phyloP scores from a whole-genome alignment of 1,140 invertebrate genomes.

The Drosophila repleta region DNA sequence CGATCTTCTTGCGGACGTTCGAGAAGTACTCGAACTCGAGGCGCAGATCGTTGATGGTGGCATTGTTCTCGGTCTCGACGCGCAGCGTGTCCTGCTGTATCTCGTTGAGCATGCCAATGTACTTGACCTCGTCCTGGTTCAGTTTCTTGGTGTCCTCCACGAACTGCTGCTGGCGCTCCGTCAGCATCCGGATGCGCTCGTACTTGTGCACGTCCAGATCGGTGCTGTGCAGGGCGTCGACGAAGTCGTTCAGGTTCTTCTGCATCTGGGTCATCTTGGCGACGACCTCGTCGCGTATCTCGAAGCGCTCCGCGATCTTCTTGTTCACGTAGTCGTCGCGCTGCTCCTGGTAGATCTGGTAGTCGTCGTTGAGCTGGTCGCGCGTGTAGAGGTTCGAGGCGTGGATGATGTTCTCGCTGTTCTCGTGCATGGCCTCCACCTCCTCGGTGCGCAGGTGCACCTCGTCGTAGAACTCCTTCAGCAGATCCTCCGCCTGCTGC shows the following conservation, averaged over 20 bases:
- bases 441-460: conserved; percentile 59
- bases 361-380: conserved; percentile 59
- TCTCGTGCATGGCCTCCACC: conserved; percentile 52
- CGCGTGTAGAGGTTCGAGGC: conserved; percentile 63
- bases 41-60: conserved; percentile 59
- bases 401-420: conserved; percentile 74
- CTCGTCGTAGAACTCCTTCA: conserved; percentile 70
- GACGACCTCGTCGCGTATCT: conserved; percentile 63
- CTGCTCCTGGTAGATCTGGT: conserved; percentile 67
- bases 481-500: conserved; percentile 63
- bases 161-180: conserved; percentile 67
- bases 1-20: conserved; percentile 70
- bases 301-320: conserved; percentile 68
- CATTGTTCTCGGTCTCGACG: conserved; percentile 60
- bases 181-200: conserved; percentile 60
- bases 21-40: conserved; percentile 70
- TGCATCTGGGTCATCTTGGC: conserved; percentile 61
- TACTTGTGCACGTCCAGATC: conserved; percentile 73
- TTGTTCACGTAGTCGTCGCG: conserved; percentile 67
- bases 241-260: conserved; percentile 61
- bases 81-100: conserved; percentile 58
- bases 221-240: conserved; percentile 59
- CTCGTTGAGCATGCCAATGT: conserved; percentile 30
- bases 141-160: conserved; percentile 60
- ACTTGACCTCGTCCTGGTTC: conserved; percentile 56